Base-by-base conservation (phyloP, 2,797 vertebrate genomes). In the Lagorchestes hirsutus region DNA sequence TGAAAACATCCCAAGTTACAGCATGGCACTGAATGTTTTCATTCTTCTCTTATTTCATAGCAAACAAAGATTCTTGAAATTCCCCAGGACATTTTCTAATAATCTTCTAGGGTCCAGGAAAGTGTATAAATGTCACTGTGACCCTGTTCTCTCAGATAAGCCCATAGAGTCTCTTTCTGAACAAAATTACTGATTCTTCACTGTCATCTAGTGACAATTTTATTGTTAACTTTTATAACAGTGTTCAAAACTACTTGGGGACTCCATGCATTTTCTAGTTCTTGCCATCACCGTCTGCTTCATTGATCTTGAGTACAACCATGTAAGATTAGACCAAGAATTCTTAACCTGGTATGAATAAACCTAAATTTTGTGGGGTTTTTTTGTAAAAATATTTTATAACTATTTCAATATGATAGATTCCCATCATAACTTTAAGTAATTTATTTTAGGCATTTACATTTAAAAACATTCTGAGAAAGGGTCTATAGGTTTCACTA, bases 151-250 rank as follows among this genome's bases (percentile, higher is more conserved):
- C 31, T 82, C 40, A 82, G 40, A 82, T 22, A 82, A 82, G 12
- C 40, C 11, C 91, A 54, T 27, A 92, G 82, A 1, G 91, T 29
- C 31, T 91, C 52, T 16, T 94, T 94, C 90, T 3, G 1, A 50
- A 87, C 27, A 55, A 62, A 56, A 14, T 52, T 82, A 94, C 3
- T 5, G 18, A 58, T 31, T 94, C 40, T 91, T 93, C 29, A 46
- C 91, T 90, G 92, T 58, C 8, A 93, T 92, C 56, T 46, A n/a
- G 67, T 14, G 93, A 54, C 8, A 24, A n/a, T 8, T 31, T 46
- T 91, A 95, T 92, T 18, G n/a, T 54, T 93, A 62, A 93, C 55
- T 52, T 92, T 91, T 93, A 74, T 5, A 90, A 92, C 52, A 55
- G 92, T 29, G 34, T n/a, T 92, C 16, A 93, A 94, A 94, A 13